Conservation (phyloP, 92 coral and sea anemone genomes). For the Epizoanthus fatuus region DNA sequence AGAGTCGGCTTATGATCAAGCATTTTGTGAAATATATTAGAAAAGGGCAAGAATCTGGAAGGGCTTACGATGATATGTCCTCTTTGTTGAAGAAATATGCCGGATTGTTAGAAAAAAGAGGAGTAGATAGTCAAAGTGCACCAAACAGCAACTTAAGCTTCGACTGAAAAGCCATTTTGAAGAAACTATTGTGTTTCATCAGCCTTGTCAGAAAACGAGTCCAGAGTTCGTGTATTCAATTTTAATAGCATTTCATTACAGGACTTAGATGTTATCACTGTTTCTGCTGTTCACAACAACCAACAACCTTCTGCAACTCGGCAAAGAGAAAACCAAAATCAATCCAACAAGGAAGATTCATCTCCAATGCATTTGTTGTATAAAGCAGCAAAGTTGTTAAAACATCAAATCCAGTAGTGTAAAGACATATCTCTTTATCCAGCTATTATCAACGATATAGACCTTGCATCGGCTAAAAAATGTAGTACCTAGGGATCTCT, state of each 20-base stretch:
- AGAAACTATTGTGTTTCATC: slow-evolving; percentile 43
- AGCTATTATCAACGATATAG: slow-evolving; percentile 24
- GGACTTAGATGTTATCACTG: slow-evolving; percentile 30
- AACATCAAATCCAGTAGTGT: slow-evolving; percentile 45
- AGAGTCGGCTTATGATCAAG: not conserved
- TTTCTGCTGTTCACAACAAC: not conserved
- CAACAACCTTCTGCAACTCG: slow-evolving; percentile 12
- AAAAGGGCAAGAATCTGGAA: slow-evolving; percentile 20
- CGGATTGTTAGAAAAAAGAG: not conserved
- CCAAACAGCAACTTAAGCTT: slow-evolving; percentile 37
- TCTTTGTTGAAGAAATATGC: slow-evolving; percentile 3
- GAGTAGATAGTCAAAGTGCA: slow-evolving; percentile 38
- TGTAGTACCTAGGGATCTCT: slow-evolving; percentile 43
- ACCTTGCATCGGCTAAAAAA: slow-evolving; percentile 26
- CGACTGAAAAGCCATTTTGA: slow-evolving; percentile 39
- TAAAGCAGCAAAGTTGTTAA: slow-evolving; percentile 53
- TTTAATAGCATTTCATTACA: slow-evolving; percentile 13
- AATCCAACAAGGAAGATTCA: slow-evolving; percentile 2
- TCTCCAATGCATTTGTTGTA: slow-evolving; percentile 23
- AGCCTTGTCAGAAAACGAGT: slow-evolving; percentile 1
- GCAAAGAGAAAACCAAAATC: slow-evolving; percentile 8
- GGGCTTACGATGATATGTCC: slow-evolving; percentile 4
- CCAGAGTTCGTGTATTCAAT: slow-evolving; percentile 43
- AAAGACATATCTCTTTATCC: slow-evolving; percentile 52
- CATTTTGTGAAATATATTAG: slow-evolving; percentile 15